These are phyloP conservation scores for Trissolcus japonicus DNA, from an alignment of 2,888 invertebrate species.

Conservation along the genomic window DNA sequence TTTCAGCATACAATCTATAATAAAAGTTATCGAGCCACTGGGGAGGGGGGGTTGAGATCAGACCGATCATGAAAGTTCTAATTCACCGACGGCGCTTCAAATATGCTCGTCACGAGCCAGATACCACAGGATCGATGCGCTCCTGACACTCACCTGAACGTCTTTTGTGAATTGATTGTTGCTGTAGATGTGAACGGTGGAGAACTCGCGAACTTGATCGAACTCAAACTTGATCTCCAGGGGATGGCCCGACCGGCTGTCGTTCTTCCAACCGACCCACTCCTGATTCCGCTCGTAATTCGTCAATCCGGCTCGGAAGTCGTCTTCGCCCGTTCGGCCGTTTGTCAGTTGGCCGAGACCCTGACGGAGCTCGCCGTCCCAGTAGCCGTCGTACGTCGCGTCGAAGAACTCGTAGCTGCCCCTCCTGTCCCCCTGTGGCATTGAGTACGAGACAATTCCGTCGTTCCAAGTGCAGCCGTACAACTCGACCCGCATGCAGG, in stretches of 20 bases:
- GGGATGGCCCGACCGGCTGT: slow-evolving; percentile 81
- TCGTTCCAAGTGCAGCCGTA: slow-evolving; percentile 93
- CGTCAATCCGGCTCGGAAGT: slow-evolving; percentile 82
- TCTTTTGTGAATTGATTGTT: slow-evolving; percentile 92
- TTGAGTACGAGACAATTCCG: slow-evolving; percentile 89
- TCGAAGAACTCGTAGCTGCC: slow-evolving; percentile 90
- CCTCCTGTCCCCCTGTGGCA: slow-evolving; percentile 91
- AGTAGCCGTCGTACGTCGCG: slow-evolving; percentile 89
- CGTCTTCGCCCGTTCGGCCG: slow-evolving; percentile 86
- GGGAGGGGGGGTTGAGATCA: slow-evolving; percentile 17
- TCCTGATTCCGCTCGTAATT: slow-evolving; percentile 82
- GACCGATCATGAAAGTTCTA: slow-evolving; percentile 33
- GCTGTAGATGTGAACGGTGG: slow-evolving; percentile 86
- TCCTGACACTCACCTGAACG: slow-evolving; percentile 81
- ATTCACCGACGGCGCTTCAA: slow-evolving; percentile 29
- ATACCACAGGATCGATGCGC: slow-evolving; percentile 37
- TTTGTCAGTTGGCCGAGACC: slow-evolving; percentile 92
- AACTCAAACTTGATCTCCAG: slow-evolving; percentile 88
- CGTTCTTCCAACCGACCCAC: slow-evolving; percentile 95
- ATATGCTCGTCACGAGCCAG: slow-evolving; percentile 46
- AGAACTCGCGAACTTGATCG: slow-evolving; percentile 91
- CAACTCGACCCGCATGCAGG: slow-evolving; percentile 93
- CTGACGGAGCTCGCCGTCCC: slow-evolving; percentile 85
- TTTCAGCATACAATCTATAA: slow-evolving; percentile 14
- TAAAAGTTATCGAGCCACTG: slow-evolving; percentile 10